Evolutionary conservation across 92 coral and sea anemone genomes (phyloP).

Genomic region (Paragorgia papillata): DNA sequence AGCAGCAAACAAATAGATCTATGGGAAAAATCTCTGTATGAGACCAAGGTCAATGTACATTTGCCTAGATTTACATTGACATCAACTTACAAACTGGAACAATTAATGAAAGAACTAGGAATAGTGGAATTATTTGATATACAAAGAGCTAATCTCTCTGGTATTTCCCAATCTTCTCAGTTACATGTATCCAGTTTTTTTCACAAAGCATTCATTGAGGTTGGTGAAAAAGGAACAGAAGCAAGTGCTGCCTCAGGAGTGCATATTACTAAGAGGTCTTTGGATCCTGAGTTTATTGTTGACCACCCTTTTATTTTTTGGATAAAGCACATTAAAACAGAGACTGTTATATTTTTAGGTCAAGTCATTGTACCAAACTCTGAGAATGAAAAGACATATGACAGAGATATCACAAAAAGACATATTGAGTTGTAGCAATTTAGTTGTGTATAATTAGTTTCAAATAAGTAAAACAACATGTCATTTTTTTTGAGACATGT

Average conservation of each 20-base stretch:
- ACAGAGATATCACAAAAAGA: no score
- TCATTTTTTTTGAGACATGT: no score
- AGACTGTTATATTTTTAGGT: slow-evolving; percentile 73
- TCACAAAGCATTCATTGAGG: slow-evolving; percentile 73
- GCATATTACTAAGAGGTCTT: slow-evolving; percentile 64
- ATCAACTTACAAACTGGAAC: slow-evolving; percentile 67
- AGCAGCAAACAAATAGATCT: slow-evolving; percentile 47
- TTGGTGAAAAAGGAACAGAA: slow-evolving; percentile 77
- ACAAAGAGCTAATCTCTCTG: slow-evolving; percentile 65
- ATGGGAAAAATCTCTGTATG: slow-evolving; percentile 55
- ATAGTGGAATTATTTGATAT: slow-evolving; percentile 69
- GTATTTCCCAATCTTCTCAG: slow-evolving; percentile 59
- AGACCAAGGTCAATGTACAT: slow-evolving; percentile 62
- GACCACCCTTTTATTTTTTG: slow-evolving; percentile 82
- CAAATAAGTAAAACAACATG: no score
- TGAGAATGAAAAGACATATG: no score
- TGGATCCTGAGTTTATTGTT: slow-evolving; percentile 73
- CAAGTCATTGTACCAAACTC: slow-evolving; percentile 57
- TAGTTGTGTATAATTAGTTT: no score
- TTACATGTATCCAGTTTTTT: slow-evolving; percentile 69
- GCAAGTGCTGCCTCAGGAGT: slow-evolving; percentile 82
- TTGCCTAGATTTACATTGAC: slow-evolving; percentile 73
- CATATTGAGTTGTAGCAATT: no score
- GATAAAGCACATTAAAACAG: slow-evolving; percentile 62
- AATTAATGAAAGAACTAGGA: slow-evolving; percentile 60